Evolutionary conservation across 1,140 invertebrate species (phyloP).

Genomic region (Orius insidiosus): DNA sequence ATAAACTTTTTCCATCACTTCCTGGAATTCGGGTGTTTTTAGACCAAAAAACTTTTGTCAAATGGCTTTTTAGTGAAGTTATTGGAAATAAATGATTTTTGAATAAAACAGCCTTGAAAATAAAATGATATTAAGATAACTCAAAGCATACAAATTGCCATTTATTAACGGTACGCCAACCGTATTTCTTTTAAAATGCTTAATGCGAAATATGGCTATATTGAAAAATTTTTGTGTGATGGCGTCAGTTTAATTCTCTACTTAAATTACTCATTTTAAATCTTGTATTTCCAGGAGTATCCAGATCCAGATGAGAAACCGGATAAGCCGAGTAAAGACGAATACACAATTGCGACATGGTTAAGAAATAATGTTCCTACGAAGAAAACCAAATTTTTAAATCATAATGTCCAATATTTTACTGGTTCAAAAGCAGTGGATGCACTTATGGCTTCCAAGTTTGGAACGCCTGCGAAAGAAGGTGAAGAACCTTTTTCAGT

Average conservation of each 20-base stretch:
- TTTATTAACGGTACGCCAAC: background rate
- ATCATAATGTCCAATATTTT: slow-evolving; percentile 94
- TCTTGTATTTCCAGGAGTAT: slow-evolving; percentile 34
- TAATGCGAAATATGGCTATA: background rate
- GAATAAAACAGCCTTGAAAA: no score
- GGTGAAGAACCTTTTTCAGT: slow-evolving; percentile 58
- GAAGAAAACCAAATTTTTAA: slow-evolving; percentile 88
- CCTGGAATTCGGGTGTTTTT: no score
- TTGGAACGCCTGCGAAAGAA: slow-evolving; percentile 42
- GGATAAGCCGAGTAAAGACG: slow-evolving; percentile 73
- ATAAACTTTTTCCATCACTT: no score
- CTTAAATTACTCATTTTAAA: no score
- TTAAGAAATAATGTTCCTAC: slow-evolving; percentile 78
- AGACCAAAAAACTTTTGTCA: no score
- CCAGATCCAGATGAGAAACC: slow-evolving; percentile 27
- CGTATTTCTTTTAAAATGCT: background rate
- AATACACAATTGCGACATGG: slow-evolving; percentile 87
- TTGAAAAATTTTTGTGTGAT: background rate
- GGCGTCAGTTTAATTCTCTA: background rate
- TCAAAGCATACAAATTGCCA: no score
- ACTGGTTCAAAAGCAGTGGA: slow-evolving; percentile 80
- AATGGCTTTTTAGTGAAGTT: no score
- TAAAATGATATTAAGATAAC: no score
- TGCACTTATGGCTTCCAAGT: slow-evolving; percentile 79
- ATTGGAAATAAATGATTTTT: no score